Evolutionary conservation across 2,888 invertebrate genomes (phyloP), one percentile per base, ranked within the genome.

Genomic region (Eilema depressum): DNA sequence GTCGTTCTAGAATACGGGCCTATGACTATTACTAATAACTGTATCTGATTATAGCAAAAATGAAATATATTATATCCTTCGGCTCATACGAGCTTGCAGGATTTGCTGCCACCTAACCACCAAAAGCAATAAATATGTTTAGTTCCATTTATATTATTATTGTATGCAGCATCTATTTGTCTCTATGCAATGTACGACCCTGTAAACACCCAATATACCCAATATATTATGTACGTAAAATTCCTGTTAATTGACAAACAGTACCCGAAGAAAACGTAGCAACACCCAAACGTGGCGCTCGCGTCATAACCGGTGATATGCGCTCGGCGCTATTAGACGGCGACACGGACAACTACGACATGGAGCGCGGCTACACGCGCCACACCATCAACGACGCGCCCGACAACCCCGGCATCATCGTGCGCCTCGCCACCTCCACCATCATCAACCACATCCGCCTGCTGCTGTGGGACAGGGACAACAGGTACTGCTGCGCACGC

Each of bases 261-360:
- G 98, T 98, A 86, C 96, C 98, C 0, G 98, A 99, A 85, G 98
- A 99, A 91, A 99, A 99, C 95, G 97, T 99, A 66, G 99, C 99
- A 37, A 97, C 97, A 2, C 92, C 96, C 2, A 96, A 97, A 84
- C 97, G 97, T 79, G 98, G 98, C 57, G 98, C 99, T 0, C 97
- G 97, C 85, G 99, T 99, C 33, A 96, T 99, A 17, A 96, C 97
- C 33, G 99, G 99, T 14, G 99, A 99, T 95, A 97, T 98, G 96
- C 97, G 98, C 74, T 96, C 97, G 56, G 98, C 98, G 62, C 96
- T 99, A 77, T 95, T 99, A 53, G 98, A 99, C 90, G 99, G 99
- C 0, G 98, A 99, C 94, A 96, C 96, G 60, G 96, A 96, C 76
- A 97, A 96, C 82, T 99, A 98, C 91, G 98, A 99, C 92, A 98